These are phyloP conservation scores for Myrmophylax atrothorax DNA, from an alignment of 2,113 vertebrate genomes.

Conservation along the genomic window DNA sequence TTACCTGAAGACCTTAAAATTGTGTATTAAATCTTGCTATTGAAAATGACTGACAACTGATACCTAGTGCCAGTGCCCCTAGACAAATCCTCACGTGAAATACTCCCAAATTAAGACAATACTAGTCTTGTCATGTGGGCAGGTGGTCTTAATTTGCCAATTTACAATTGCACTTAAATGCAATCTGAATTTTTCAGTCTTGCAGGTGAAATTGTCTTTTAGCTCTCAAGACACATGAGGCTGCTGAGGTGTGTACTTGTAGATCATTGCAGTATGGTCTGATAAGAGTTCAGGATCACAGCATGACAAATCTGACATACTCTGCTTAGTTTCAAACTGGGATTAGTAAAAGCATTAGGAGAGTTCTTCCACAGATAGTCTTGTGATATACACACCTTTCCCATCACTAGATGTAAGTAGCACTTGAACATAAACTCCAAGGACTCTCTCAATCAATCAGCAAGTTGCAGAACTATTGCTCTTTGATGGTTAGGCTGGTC, in stretches of 20 bases:
- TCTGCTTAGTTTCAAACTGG: neutral
- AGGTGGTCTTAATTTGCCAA: neutral
- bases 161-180: neutral
- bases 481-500: constrained; percentile 18
- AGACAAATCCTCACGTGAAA: neutral
- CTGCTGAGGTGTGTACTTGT: neutral
- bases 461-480: neutral
- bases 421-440: neutral
- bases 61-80: neutral
- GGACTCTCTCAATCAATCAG: neutral
- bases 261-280: neutral
- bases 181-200: neutral
- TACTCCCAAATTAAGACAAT: neutral
- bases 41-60: neutral
- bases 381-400: neutral
- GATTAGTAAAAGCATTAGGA: neutral
- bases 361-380: neutral
- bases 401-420: neutral
- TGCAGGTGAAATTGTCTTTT: neutral
- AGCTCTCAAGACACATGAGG: neutral
- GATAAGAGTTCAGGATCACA: neutral
- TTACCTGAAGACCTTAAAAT: neutral
- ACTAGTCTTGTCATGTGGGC: neutral
- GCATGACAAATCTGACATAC: neutral
- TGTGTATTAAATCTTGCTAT: neutral